Evolutionary conservation across 1,140 invertebrate genomes (phyloP), one percentile per base, ranked within the genome.

Genomic region (Maniola jurtina): DNA sequence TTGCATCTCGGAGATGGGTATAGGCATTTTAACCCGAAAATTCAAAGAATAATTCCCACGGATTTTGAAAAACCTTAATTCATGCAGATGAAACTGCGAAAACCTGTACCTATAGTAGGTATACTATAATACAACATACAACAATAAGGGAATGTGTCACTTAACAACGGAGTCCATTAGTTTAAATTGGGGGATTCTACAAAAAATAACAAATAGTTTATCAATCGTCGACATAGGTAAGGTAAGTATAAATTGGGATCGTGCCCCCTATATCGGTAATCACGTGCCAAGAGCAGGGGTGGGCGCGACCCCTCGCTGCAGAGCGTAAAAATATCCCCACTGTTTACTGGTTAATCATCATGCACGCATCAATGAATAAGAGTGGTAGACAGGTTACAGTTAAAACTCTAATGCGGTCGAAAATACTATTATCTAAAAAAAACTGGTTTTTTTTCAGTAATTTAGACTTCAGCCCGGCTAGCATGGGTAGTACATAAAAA

Each of bases 261-360:
- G 76, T 73, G 80, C 80, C 83, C 86, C 62, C 73, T 65, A 80
- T 81, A 77, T 75, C 71, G 71, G 73, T 83, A 84, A 86, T 80
- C 80, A 81, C 79, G 82, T 79, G 75, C 66, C 71, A 69, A 65
- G 70, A 70, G 16, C 14, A 16, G 73, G 78, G 76, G 75, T 70
- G 69, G 64, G 6, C 48, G 25, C 73, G 77, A 76, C 77, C 80
- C 81, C 73, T 77, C 73, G 36, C 56, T 62, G 56, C 72, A 59
- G 66, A 70, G 73, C 68, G 74, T 77, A 68, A 73, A 86, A 82
- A 82, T 85, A 85, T 73, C 80, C 75, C 48, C 15, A 52, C 58
- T 57, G 48, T 79, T 75, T 83, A 83, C 76, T 59, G 73, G 73
- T 75, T 81, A 79, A 84, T 84, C 72, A 78, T 77, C 54, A 67